Conservation (phyloP, 2,888 invertebrate species). For the Synanthedon andrenaeformis region DNA sequence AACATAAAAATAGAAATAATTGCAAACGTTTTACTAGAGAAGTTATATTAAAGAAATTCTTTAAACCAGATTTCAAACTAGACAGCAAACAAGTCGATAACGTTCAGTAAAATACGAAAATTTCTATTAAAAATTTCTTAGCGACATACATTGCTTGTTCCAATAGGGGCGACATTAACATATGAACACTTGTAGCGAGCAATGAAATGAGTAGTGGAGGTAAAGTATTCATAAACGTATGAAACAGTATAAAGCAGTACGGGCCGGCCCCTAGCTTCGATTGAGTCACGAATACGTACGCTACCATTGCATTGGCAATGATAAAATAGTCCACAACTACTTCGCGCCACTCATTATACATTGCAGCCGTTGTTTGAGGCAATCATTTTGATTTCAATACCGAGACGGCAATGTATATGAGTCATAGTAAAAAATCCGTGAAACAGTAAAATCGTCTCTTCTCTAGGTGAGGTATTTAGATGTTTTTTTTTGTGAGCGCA, state of each 20-base stretch:
- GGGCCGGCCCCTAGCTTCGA: conserved; percentile 40
- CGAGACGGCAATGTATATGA: too few species aligned
- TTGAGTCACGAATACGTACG: conserved; percentile 36
- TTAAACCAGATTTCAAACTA: too few species aligned
- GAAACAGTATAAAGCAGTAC: conserved; percentile 17
- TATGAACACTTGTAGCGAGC: background rate
- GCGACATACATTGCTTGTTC: background rate
- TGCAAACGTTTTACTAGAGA: too few species aligned
- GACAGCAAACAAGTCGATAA: background rate
- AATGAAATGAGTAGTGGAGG: background rate
- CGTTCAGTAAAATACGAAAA: background rate
- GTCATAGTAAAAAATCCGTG: too few species aligned
- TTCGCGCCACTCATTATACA: background rate
- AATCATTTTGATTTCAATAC: too few species aligned
- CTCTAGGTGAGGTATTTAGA: background rate
- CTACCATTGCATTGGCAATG: conserved; percentile 29
- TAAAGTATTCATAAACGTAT: conserved; percentile 6
- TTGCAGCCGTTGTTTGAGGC: background rate
- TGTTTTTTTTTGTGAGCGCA: conserved; percentile 3
- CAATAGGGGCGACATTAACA: background rate
- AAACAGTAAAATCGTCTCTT: too few species aligned
- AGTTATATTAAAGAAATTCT: too few species aligned
- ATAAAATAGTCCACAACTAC: conserved; percentile 15
- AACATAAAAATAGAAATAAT: too few species aligned
- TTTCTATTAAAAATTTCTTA: background rate